Base-by-base conservation (phyloP, 2,797 vertebrate species). In the Nannoperca obscura region DNA sequence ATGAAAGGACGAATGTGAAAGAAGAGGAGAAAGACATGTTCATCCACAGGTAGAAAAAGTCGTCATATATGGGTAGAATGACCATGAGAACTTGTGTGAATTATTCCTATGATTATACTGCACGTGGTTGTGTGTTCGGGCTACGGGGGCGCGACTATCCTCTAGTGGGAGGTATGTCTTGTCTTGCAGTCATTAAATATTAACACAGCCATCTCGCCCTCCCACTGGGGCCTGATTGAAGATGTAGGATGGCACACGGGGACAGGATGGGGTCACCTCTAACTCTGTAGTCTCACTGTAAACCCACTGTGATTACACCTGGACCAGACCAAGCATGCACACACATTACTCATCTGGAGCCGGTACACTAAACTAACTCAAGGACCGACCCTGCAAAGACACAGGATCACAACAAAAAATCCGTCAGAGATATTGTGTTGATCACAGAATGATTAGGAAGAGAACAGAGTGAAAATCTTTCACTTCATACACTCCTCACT, bases 131-230 rank as follows among this genome's bases (percentile, higher is more conserved):
- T 34, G 61, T 40, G 13, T 40, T 70, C 58, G 2, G 20, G 62
- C 63, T 52, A 22, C 38, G 57, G 47, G 79, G 78, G 8, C n/a
- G 32, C 10, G 19, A 40, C 47, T 65, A 66, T 84, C 49, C 80
- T 79, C 81, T 2, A 38, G 59, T 9, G 86, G 66, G 63, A 76
- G 74, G 77, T 85, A 77, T 70, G 79, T 83, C 86, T 85, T 89
- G 82, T 90, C 87, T 87, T 85, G 80, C 66, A 67, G 66, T 85
- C 85, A 93, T 94, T 93, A 94, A 93, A 95, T 94, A 94, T 94
- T 92, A 93, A 94, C 80, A 68, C 59, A 71, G 67, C 78, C 90
- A 91, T 87, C 88, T 82, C 62, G 70, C 54, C 79, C 84, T 83
- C 86, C 80, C 72, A 52, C 82, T 84, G 82, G 80, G 84, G 71